Evolutionary conservation across 2,113 vertebrate species (phyloP).

Genomic region (Sorex araneus): DNA sequence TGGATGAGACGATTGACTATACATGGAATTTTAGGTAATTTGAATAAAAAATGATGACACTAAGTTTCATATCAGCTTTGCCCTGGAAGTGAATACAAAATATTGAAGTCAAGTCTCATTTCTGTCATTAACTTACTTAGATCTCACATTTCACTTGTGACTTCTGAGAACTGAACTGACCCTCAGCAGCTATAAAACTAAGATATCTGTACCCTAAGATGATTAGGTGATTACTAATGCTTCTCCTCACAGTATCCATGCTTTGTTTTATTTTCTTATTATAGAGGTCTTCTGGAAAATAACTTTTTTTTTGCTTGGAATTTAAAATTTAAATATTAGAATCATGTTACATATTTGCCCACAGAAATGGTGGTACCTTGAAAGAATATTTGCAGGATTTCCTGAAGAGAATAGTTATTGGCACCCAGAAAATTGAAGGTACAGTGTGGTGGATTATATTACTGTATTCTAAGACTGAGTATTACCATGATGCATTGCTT

Average conservation of each 20-base stretch:
- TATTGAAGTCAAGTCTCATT: background rate
- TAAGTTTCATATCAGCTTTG: background rate
- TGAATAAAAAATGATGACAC: background rate
- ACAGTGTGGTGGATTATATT: too few relatives aligned
- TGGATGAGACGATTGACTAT: background rate
- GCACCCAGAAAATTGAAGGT: conserved; percentile 10
- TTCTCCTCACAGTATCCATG: background rate
- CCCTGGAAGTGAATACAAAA: background rate
- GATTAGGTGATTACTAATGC: background rate
- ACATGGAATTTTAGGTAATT: background rate
- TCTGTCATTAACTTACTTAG: background rate
- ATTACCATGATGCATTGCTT: background rate
- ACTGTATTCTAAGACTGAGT: background rate
- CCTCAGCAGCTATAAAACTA: background rate
- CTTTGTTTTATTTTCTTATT: background rate
- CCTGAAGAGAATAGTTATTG: background rate
- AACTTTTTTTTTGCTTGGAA: conserved; percentile 18
- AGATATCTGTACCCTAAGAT: background rate
- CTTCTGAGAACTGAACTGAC: background rate
- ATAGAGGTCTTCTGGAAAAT: background rate
- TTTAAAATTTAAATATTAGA: conserved; percentile 4
- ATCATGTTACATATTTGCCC: background rate
- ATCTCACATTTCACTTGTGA: background rate
- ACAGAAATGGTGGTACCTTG: background rate
- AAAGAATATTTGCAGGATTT: background rate